phyloP scores from a whole-genome alignment of 2,113 vertebrate species.

The Pheucticus melanocephalus region DNA sequence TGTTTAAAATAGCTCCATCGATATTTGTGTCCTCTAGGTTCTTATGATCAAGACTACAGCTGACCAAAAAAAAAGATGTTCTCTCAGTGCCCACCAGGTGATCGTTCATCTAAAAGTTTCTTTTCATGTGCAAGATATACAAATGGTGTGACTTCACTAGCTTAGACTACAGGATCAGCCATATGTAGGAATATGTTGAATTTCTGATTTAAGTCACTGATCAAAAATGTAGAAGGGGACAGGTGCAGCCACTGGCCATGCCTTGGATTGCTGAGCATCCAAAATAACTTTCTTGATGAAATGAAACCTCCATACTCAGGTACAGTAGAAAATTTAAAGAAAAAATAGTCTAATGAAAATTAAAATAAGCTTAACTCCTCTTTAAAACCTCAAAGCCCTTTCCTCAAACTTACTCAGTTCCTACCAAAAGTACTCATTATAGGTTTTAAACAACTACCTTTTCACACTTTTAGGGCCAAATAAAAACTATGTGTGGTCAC shows the following conservation, averaged over 20 bases:
- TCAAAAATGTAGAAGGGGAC: neutral
- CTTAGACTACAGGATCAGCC: neutral
- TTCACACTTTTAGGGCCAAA: neutral
- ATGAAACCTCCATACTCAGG: neutral
- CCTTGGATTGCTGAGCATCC: neutral
- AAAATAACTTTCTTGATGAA: neutral
- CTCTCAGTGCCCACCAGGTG: neutral
- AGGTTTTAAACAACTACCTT: neutral
- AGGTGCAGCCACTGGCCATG: neutral
- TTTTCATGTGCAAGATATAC: neutral
- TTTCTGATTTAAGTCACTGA: neutral
- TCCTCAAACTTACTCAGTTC: neutral
- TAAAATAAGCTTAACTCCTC: neutral
- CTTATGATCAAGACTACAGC: neutral
- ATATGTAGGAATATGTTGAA: neutral
- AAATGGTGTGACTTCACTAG: neutral
- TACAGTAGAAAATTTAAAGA: neutral
- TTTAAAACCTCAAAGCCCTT: neutral
- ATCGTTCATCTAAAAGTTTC: neutral
- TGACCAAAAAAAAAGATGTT: neutral
- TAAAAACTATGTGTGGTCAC: neutral
- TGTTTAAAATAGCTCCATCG: neutral
- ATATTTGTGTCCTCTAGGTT: neutral
- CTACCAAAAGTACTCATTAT: neutral
- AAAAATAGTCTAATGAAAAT: neutral